Evolutionary conservation across 2,113 vertebrate genomes (phyloP).

Genomic region (Azemiops feae): DNA sequence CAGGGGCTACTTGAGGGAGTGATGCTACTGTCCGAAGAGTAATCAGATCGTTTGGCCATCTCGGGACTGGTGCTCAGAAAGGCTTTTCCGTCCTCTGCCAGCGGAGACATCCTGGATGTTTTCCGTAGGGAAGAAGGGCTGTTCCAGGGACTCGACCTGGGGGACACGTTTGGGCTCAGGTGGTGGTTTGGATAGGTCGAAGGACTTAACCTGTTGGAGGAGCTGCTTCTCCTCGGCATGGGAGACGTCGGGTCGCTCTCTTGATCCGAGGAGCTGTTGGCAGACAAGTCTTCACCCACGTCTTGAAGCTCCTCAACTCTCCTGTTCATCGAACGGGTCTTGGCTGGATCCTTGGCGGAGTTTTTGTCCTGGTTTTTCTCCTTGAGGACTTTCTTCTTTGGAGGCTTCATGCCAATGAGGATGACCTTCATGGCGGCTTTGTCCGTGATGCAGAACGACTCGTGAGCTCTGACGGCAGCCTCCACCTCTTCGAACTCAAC

Average conservation of each 20-base stretch:
- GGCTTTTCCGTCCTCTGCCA: slow-evolving; percentile 78
- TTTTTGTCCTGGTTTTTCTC: slow-evolving; percentile 79
- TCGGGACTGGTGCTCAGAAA: slow-evolving; percentile 77
- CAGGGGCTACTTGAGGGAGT: slow-evolving; percentile 95
- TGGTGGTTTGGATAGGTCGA: slow-evolving; percentile 79
- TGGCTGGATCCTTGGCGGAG: slow-evolving; percentile 63
- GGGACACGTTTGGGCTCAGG: slow-evolving; percentile 88
- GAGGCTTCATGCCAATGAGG: slow-evolving; percentile 90
- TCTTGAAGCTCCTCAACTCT: slow-evolving; percentile 91
- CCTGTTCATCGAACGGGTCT: slow-evolving; percentile 85
- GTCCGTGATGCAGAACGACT: slow-evolving; percentile 73
- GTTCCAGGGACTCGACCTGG: slow-evolving; percentile 90
- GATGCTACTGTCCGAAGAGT: slow-evolving; percentile 92
- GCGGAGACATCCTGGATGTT: slow-evolving; percentile 79
- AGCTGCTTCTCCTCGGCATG: slow-evolving; percentile 71
- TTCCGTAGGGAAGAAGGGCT: slow-evolving; percentile 89
- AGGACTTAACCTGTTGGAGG: slow-evolving; percentile 81
- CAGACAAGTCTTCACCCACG: slow-evolving; percentile 85
- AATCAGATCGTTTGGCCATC: slow-evolving; percentile 77
- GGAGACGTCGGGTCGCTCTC: slow-evolving; percentile 93
- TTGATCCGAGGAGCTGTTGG: slow-evolving; percentile 92
- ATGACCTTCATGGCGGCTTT: slow-evolving; percentile 81
- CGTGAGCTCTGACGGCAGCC: slow-evolving; percentile 86
- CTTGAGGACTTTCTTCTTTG: slow-evolving; percentile 91
- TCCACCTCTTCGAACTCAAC: slow-evolving; percentile 96